Base-by-base conservation (phyloP, 1,140 invertebrate species). In the Harpegnathos saltator region DNA sequence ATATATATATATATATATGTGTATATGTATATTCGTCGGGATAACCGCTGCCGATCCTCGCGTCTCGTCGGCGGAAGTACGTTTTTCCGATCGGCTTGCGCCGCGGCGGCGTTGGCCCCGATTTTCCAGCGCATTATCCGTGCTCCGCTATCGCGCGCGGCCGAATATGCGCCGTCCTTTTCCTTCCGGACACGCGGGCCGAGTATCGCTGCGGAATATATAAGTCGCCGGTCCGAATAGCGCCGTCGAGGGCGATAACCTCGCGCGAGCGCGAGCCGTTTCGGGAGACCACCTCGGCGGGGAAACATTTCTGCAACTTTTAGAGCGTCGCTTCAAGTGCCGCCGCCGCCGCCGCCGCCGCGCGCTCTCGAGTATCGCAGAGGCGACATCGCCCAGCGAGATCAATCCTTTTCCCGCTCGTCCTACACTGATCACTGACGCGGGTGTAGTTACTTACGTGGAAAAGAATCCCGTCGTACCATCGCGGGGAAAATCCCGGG, bases 71-170 rank as follows among this genome's bases (percentile, higher is more conserved):
- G 22, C 58, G 69, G 65, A 85, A 75, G 77, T 50, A 69, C 63
- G 19, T 66, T 86, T 87, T 87, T 85, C 82, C 78, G 71, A 85
- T 75, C 71, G 44, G 81, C 38, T 85, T 87, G 71, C 82, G 58
- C 38, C 52, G 71, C 82, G 58, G 29, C 52, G 72, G 68, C 65
- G 62, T 11, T 56, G 75, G 80, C 59, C n/a, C 68, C 81, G 75
- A 87, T 84, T 87, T 89, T 88, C 85, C 65, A 85, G 56, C 66
- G 50, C 75, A 83, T 86, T 85, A 81, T 84, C 87, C 65, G 78
- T 61, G 58, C 78, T 83, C 24, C 56, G 63, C 48, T 80, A 84
- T 83, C 85, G 82, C 82, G 81, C 65, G 54, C 48, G n/a, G 74
- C 73, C 81, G 82, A 86, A n/a, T n/a, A n/a, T 84, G 74, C 74